These are phyloP conservation scores for Brachionus asplanchnoidis DNA, from an alignment of 1,140 invertebrate genomes.

Conservation along the genomic window DNA sequence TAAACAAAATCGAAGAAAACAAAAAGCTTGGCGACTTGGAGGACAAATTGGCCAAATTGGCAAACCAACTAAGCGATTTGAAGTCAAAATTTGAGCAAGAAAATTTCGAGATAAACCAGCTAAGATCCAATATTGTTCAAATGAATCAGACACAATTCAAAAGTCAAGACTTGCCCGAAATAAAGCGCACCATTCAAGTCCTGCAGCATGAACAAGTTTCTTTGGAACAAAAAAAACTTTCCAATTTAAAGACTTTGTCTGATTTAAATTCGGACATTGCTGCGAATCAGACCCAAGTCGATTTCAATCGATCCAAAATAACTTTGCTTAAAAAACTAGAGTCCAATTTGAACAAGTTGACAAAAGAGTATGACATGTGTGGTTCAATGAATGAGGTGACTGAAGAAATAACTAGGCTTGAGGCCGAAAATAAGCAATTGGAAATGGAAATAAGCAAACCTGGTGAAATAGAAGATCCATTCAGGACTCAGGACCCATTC, in stretches of 20 bases:
- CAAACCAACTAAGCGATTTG: neutral
- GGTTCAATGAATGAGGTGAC: neutral
- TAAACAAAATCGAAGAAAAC: neutral
- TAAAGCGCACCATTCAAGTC: neutral
- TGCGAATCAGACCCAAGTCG: neutral
- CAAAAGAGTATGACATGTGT: constrained; percentile 5
- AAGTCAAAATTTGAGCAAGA: constrained; percentile 7
- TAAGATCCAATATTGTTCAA: neutral
- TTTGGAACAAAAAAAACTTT: neutral
- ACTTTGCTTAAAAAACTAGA: neutral
- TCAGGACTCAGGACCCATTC: neutral
- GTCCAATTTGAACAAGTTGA: neutral
- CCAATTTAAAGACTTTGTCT: neutral
- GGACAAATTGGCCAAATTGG: constrained; percentile 14
- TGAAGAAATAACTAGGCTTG: neutral
- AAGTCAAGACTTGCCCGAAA: neutral
- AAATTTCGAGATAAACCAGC: neutral
- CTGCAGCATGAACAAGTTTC: neutral
- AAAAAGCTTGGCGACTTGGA: neutral
- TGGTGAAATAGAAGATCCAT: neutral
- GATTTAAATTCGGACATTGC: neutral
- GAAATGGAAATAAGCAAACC: neutral
- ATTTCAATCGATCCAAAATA: neutral
- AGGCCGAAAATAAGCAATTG: neutral
- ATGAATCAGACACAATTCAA: neutral